Conservation (phyloP, 2,113 vertebrate genomes). For the Bufo bufo region DNA sequence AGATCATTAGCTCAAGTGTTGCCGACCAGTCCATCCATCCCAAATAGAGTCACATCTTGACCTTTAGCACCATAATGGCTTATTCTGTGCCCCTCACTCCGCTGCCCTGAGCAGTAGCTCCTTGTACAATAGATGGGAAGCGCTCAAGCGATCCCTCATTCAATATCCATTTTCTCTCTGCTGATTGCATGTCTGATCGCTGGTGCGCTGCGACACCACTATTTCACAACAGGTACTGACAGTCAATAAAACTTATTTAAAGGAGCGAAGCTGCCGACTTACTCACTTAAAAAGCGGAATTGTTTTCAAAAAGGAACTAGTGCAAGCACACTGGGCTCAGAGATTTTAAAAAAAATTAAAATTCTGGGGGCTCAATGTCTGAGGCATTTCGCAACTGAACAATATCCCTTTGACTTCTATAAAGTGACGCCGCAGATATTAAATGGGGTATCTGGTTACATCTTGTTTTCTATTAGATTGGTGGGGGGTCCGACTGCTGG, state of each 20-base stretch:
- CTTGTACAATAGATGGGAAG: constrained; percentile 55
- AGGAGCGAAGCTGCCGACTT: constrained; percentile 7
- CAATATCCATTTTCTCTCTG: constrained; percentile 56
- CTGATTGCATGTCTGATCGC: constrained; percentile 56
- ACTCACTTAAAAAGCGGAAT: constrained; percentile 16
- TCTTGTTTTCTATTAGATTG: too few species aligned
- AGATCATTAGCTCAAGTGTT: constrained; percentile 58
- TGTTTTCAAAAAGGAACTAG: neutral
- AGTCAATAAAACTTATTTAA: constrained; percentile 56
- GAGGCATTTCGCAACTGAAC: too few species aligned
- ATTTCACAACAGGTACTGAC: constrained; percentile 53
- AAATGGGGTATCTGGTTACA: too few species aligned
- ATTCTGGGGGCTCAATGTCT: neutral
- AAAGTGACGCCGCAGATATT: neutral
- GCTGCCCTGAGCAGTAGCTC: constrained; percentile 10
- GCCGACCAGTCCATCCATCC: constrained; percentile 51
- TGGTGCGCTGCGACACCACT: constrained; percentile 51
- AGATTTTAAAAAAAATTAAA: neutral
- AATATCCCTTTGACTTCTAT: too few species aligned
- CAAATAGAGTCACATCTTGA: constrained; percentile 56
- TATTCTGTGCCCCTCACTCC: constrained; percentile 47
- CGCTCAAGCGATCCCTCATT: constrained; percentile 56
- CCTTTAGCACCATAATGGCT: constrained; percentile 56
- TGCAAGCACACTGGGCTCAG: neutral
- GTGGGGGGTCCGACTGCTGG: too few species aligned